Evolutionary conservation across 2,888 invertebrate genomes (phyloP), one percentile per base, ranked within the genome.

Genomic region (Cordilura impudica): DNA sequence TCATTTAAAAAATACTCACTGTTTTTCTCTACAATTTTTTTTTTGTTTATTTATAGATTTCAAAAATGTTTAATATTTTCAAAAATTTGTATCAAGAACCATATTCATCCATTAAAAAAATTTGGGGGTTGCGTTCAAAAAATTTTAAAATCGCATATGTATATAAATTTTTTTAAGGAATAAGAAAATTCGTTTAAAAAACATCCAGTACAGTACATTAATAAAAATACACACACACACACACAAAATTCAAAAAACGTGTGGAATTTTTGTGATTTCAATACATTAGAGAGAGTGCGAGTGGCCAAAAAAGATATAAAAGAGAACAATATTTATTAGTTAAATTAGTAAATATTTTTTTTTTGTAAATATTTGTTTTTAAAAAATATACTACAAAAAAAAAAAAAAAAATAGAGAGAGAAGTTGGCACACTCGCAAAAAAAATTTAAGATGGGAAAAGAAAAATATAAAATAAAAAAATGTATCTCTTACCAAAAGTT

Each of bases 11-110:
- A 86, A 88, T 89, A 89, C 89, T 89, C 88, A 89, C 89, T 89
- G 88, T 90, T 89, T 88, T 87, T 88, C 84, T 88, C 89, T 89
- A 88, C 85, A 86, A 83, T 86, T 84, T 81, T 79, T 60, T 70
- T 73, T 73, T 66, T 74, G 69, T 69, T 61, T 67, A 39, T 71
- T 67, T 63, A 71, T 66, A 61, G 6, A 73, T 74, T 81, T 72
- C 8, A 60, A 74, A 21, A 73, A 49, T 66, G 49, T 70, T 63
- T 47, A 51, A 35, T 39, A 26, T 67, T 72, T 49, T 54, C 69
- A 51, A 78, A 76, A 69, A 77, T 63, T 51, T 51, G 5, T 71
- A 70, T 60, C 43, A 43, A 43, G 16, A 78, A 69, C 78, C 79
- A 81, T 71, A 71, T 73, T 81, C 73, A 79, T 79, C 79, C 79